phyloP scores from a whole-genome alignment of 2,797 vertebrate species.

The Oryzias dopingdopingensis region DNA sequence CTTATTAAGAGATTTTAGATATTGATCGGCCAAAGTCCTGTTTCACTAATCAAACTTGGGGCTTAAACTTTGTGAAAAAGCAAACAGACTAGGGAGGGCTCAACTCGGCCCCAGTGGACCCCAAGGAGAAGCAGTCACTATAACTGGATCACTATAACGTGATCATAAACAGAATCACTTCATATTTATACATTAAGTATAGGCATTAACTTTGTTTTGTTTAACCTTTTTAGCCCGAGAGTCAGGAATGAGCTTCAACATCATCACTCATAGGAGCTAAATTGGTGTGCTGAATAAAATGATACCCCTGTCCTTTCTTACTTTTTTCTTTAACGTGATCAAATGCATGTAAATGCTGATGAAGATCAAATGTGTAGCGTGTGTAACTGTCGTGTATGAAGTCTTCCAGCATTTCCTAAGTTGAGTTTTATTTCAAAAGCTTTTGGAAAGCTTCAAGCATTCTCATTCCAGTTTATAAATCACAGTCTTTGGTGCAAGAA shows the following conservation, averaged over 20 bases:
- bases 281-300: not conserved
- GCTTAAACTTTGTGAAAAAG: slow-evolving; percentile 26
- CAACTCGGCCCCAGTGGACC: slow-evolving; percentile 2
- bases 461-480: slow-evolving; percentile 43
- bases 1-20: slow-evolving; percentile 1
- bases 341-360: not conserved
- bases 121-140: slow-evolving; percentile 12
- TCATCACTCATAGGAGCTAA: not conserved
- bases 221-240: slow-evolving; percentile 5
- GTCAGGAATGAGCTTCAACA: not conserved
- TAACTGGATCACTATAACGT: not conserved
- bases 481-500: slow-evolving; percentile 30
- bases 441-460: slow-evolving; percentile 28
- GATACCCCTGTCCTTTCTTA: not conserved
- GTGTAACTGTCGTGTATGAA: slow-evolving; percentile 8
- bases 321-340: not conserved
- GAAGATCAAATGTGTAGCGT: not conserved
- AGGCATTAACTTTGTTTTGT: slow-evolving; percentile 1
- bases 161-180: not conserved
- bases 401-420: slow-evolving; percentile 26
- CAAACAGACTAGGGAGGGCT: slow-evolving; percentile 13
- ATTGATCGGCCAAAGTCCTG: slow-evolving; percentile 39
- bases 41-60: slow-evolving; percentile 18
- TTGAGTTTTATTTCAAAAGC: slow-evolving; percentile 38
- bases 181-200: slow-evolving; percentile 20